Evolutionary conservation across 2,113 vertebrate species (phyloP), one percentile per base, ranked within the genome.

Genomic region (Pteruthius melanotis): DNA sequence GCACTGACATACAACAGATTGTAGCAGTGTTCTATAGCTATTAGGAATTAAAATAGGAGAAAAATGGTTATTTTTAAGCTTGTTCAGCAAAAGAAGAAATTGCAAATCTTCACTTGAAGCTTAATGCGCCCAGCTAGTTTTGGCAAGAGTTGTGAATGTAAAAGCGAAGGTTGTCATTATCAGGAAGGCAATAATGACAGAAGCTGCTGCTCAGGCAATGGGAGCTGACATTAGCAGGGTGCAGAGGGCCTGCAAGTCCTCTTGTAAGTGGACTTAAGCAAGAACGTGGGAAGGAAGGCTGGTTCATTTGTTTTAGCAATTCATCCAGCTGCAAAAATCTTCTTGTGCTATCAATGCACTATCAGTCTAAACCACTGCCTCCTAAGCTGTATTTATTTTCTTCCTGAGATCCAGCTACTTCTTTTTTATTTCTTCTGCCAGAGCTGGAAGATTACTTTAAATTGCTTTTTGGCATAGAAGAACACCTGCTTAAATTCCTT

Each of bases 41-140:
- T 92, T 93, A 90, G 63, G 50, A 96, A 90, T 93, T 88, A 50
- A 91, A 91, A 88, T 49, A 61, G 37, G 37, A 86, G n/a, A 7
- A 69, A 91, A 92, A 85, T 72, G 5, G 45, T 83, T 83, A 50
- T 72, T 88, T 93, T 92, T 80, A 92, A 90, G 90, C 70, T 93
- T 90, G 83, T 88, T 97, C 78, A 93, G 92, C 82, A 82, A 68
- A 93, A 93, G 52, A 70, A 86, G 42, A 63, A 90, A 72, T 72
- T 42, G 37, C 40, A 91, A 65, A 79, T n/a, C 88, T 91, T 91
- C 23, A 8, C 63, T 69, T 16, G 9, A 85, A 53, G 53, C 39
- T 47, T 76, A 93, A 71, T 79, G 66, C 24, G n/a, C 44, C 47
- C 70, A 87, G 37, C 26, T 80, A 68, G 61, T 57, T 24, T 60